Base-by-base conservation (phyloP, 2,113 vertebrate species). In the Diphyllodes magnificus region DNA sequence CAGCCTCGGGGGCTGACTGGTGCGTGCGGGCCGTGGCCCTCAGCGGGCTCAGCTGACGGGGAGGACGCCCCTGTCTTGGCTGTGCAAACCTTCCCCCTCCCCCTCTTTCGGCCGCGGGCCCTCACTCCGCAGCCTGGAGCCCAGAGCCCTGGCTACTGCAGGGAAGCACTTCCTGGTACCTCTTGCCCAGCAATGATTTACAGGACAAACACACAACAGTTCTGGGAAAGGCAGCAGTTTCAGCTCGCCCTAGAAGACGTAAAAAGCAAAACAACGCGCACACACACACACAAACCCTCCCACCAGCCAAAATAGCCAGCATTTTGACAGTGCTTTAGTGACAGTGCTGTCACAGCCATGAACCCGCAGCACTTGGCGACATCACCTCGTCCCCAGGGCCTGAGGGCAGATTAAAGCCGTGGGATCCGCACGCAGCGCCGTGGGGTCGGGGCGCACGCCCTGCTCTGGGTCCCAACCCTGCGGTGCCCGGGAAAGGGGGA, bases 401-500 rank as follows among this genome's bases (percentile, higher is more conserved):
- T 0, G 2, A 21, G 33, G 70, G 49, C 44, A 50, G 53, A 31
- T 61, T 40, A n/a, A 49, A 93, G 56, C 47, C 6, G 5, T 8
- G 6, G 56, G 45, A 53, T 27, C 7, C 2, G 13, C 19, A 10
- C 18, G 2, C 13, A 71, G 45, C 30, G 47, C 1, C 4, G 2
- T 0, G 25, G 21, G 27, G 3, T 33, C 24, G 47, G n/a, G 33
- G 33, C 8, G 15, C 1, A 3, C 0, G 0, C 6, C 40, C 25
- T 0, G 3, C 40, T n/a, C 23, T 2, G 27, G 5, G 18, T 71
- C 20, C 39, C 42, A 19, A 7, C 14, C 20, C 47, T 13, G 59
- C 0, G 1, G 54, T 66, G 35, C 16, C 21, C 6, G 3, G 37
- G 27, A 35, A 5, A 11, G 2, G 5, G 39, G 19, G 2, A 14